A percentile compares a stretch with the other conserved stretches of the same genome.
These are phyloP conservation scores for Chascanopsetta lugubris DNA, from an alignment of 2,113 vertebrate genomes.

Conservation along the genomic window DNA sequence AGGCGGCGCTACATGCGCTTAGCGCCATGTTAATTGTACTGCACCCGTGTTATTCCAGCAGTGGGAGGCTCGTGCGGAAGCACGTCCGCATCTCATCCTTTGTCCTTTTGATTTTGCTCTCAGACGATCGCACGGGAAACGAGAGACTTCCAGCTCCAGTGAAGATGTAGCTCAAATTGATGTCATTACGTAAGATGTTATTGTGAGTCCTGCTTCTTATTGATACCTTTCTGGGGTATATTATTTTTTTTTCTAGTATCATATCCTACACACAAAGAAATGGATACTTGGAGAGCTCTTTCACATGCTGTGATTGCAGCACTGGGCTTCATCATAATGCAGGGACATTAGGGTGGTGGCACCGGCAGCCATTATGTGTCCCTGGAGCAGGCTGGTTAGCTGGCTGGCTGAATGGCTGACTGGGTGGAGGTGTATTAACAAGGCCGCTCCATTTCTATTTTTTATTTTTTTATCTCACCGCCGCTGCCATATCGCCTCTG, in stretches of 20 bases:
- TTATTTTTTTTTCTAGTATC: slow-evolving; percentile 24
- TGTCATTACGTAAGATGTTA: slow-evolving; percentile 54
- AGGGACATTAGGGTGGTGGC: slow-evolving; percentile 46
- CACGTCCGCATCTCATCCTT: slow-evolving; percentile 32
- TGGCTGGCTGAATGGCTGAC: slow-evolving; percentile 30
- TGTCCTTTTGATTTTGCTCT: slow-evolving; percentile 28
- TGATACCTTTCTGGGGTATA: background rate
- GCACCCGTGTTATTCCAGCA: too few species aligned
- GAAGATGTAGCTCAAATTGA: slow-evolving; percentile 63
- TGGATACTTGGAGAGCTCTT: slow-evolving; percentile 34
- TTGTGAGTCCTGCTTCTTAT: background rate
- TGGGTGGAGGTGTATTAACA: slow-evolving; percentile 68
- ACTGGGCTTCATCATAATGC: slow-evolving; percentile 57
- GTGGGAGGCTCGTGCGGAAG: background rate
- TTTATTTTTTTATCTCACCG: slow-evolving; percentile 37
- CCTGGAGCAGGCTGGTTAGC: slow-evolving; percentile 42
- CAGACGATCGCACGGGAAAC: slow-evolving; percentile 50
- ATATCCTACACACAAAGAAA: slow-evolving; percentile 10
- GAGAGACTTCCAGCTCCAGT: slow-evolving; percentile 57
- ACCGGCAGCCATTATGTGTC: slow-evolving; percentile 62
- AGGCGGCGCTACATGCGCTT: too few species aligned
- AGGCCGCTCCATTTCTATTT: slow-evolving; percentile 55
- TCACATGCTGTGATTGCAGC: slow-evolving; percentile 37
- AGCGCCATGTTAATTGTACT: too few species aligned
- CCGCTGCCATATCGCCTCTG: slow-evolving; percentile 45